A percentile compares a stretch with the other conserved stretches of the same genome.
Conservation (phyloP, 1,140 invertebrate species). For the Stegodyphus mimosarum region DNA sequence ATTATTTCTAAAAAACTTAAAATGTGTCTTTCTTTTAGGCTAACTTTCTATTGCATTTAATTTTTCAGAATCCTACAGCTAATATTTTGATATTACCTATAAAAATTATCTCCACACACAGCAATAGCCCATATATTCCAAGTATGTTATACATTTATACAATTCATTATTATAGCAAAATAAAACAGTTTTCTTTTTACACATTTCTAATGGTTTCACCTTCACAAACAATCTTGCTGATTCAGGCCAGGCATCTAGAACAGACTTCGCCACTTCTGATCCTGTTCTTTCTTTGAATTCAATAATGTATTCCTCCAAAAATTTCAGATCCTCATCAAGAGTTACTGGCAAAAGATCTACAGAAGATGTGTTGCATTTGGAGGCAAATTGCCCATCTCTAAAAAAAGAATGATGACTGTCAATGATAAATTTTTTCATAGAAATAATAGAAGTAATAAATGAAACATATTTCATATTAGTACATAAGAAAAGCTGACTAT, state of each 20-base stretch:
- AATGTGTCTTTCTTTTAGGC: too few species aligned
- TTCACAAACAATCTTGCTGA: slow-evolving; percentile 85
- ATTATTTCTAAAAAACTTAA: too few species aligned
- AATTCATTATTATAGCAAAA: too few species aligned
- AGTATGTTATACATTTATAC: too few species aligned
- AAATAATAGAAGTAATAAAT: not conserved
- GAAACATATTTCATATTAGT: slow-evolving; percentile 4
- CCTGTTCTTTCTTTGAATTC: slow-evolving; percentile 93
- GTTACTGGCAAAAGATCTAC: slow-evolving; percentile 88
- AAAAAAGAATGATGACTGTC: not conserved
- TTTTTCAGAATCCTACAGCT: too few species aligned
- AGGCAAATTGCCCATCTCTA: slow-evolving; percentile 66
- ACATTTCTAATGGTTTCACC: slow-evolving; percentile 68
- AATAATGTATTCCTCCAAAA: slow-evolving; percentile 81
- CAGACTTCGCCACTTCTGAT: slow-evolving; percentile 82
- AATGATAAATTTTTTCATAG: not conserved
- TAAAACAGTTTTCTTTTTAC: too few species aligned
- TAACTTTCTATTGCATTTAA: too few species aligned
- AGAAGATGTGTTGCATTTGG: slow-evolving; percentile 91
- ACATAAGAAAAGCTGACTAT: not conserved
- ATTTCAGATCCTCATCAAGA: slow-evolving; percentile 80
- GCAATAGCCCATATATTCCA: too few species aligned
- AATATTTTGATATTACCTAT: too few species aligned
- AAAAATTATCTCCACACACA: too few species aligned
- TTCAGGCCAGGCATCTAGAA: slow-evolving; percentile 86